These are phyloP conservation scores for Lysandra coridon DNA, from an alignment of 2,888 invertebrate genomes.

Conservation along the genomic window DNA sequence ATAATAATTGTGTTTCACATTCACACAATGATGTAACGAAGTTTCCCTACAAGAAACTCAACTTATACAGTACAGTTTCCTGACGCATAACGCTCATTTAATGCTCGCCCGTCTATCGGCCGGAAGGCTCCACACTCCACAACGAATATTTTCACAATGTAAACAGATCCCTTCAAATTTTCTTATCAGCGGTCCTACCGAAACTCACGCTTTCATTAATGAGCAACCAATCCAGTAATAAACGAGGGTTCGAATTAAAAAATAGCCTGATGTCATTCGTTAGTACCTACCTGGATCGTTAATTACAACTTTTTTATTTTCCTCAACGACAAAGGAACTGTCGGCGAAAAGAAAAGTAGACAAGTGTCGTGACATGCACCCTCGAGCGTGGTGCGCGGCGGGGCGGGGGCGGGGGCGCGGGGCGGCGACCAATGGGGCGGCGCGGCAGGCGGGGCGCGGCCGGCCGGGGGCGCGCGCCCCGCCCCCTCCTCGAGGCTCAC, in stretches of 20 bases:
- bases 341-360: slow-evolving; percentile 81
- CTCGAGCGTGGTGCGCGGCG: slow-evolving; percentile 50
- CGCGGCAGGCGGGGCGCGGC: slow-evolving; percentile 58
- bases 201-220: background rate
- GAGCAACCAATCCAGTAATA: background rate
- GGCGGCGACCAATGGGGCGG: slow-evolving; percentile 54
- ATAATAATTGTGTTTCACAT: too few relatives aligned
- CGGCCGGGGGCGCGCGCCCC: slow-evolving; percentile 72
- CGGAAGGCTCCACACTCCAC: background rate
- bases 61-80: background rate
- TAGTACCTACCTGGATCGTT: slow-evolving; percentile 76
- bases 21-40: background rate
- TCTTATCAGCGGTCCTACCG: background rate
- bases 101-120: background rate
- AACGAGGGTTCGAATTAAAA: slow-evolving; percentile 22
- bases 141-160: background rate
- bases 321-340: slow-evolving; percentile 81
- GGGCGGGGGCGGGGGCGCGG: slow-evolving; percentile 49
- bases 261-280: slow-evolving; percentile 61
- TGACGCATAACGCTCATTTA: background rate
- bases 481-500: slow-evolving; percentile 77
- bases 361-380: slow-evolving; percentile 80
- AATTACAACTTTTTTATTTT: slow-evolving; percentile 81
- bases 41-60: background rate
- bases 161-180: background rate